A percentile compares a stretch with the other conserved stretches of the same genome.
Evolutionary conservation across 2,797 vertebrate species (phyloP).

Genomic region (Sardinella longiceps): DNA sequence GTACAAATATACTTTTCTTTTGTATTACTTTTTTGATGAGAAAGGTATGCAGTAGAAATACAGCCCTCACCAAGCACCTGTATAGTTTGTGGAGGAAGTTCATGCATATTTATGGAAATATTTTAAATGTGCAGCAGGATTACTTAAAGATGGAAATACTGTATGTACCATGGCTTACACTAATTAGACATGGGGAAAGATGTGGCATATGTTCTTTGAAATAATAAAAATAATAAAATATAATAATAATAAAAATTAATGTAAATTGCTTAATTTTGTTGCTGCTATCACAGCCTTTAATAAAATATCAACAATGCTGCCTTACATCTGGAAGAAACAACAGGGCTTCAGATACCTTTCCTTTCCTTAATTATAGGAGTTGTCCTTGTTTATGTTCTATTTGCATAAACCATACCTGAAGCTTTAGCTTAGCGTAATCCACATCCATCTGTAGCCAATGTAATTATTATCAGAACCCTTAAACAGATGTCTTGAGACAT

Average conservation of each 20-base stretch:
- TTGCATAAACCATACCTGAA: slow-evolving; percentile 16
- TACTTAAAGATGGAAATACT: not conserved
- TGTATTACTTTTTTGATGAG: not conserved
- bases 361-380: not conserved
- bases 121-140: not conserved
- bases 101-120: not conserved
- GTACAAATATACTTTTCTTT: not conserved
- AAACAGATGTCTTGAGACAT: slow-evolving; percentile 44
- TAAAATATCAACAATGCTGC: not conserved
- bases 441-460: slow-evolving; percentile 48
- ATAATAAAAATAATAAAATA: too few species aligned
- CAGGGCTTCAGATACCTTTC: not conserved
- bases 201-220: not conserved
- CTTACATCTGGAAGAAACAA: not conserved
- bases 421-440: slow-evolving; percentile 36
- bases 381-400: not conserved
- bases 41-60: not conserved
- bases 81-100: not conserved
- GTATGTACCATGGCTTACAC: not conserved
- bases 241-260: too few species aligned
- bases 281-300: not conserved
- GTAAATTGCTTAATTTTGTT: not conserved
- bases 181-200: not conserved
- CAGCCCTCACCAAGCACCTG: not conserved
- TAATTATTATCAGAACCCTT: slow-evolving; percentile 44